These are phyloP conservation scores for Acromyrmex echinatior DNA, from an alignment of 1,140 invertebrate species.

Conservation along the genomic window DNA sequence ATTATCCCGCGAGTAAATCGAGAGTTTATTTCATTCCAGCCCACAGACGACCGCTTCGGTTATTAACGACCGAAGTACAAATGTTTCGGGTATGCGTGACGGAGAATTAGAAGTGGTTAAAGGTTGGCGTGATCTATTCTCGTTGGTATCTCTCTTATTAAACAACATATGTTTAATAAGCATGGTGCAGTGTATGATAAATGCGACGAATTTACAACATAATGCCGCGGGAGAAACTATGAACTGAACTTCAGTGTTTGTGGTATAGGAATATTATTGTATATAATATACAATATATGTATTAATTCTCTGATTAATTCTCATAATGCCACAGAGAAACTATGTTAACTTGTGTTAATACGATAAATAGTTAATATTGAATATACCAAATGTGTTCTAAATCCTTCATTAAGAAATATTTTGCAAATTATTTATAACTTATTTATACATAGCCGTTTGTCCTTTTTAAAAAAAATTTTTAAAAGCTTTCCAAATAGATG, in stretches of 20 bases:
- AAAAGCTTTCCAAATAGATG: not conserved
- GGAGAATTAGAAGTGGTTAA: slow-evolving; percentile 41
- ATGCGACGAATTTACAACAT: slow-evolving; percentile 58
- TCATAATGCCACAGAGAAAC: not conserved
- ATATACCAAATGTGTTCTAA: not conserved
- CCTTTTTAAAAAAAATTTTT: not conserved
- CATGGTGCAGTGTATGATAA: slow-evolving; percentile 36
- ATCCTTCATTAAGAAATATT: not conserved
- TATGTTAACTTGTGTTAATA: not conserved
- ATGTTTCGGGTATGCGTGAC: slow-evolving; percentile 21
- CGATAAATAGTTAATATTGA: not conserved
- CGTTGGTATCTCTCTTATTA: slow-evolving; percentile 41
- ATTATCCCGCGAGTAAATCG: slow-evolving; percentile 42
- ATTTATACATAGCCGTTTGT: not conserved
- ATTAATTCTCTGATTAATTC: slow-evolving; percentile 27
- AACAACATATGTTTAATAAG: slow-evolving; percentile 49
- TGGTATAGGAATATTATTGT: not conserved
- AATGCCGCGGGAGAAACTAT: slow-evolving; percentile 35
- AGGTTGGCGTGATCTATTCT: slow-evolving; percentile 34
- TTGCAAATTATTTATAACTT: slow-evolving; percentile 3
- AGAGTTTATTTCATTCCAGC: slow-evolving; percentile 14
- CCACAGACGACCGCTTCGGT: not conserved
- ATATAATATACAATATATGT: slow-evolving; percentile 11
- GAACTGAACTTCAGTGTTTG: slow-evolving; percentile 44
- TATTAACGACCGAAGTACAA: slow-evolving; percentile 50